A percentile compares a stretch with the other conserved stretches of the same genome.
phyloP scores from a whole-genome alignment of 2,888 invertebrate genomes.

The Lysandra coridon region DNA sequence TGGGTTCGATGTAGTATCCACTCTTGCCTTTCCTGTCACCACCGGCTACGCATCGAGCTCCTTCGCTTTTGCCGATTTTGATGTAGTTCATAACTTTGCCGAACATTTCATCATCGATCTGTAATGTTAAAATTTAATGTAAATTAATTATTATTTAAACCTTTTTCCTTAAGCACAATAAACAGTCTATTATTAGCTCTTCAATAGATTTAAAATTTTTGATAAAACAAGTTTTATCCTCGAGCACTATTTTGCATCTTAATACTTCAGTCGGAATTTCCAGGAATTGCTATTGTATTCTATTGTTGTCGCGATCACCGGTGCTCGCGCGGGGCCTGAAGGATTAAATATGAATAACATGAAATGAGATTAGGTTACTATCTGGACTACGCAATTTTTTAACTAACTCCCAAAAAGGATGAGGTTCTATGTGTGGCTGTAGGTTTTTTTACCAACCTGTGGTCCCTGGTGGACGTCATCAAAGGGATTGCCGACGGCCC shows the following conservation, averaged over 20 bases:
- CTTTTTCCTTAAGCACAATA: not conserved
- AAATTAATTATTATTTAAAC: not conserved
- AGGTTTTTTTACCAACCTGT: conserved; percentile 78
- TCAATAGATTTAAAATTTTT: no score
- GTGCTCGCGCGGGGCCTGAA: no score
- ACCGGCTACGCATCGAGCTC: conserved; percentile 89
- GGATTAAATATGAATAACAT: no score
- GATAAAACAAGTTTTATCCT: no score
- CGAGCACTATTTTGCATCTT: no score
- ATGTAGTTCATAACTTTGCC: conserved; percentile 88
- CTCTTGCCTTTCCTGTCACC: conserved; percentile 85
- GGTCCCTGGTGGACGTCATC: conserved; percentile 91
- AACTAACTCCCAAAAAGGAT: not conserved
- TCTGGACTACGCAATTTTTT: no score
- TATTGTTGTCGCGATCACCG: no score
- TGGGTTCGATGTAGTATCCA: conserved; percentile 90
- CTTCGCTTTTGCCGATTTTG: conserved; percentile 87
- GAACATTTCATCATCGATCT: conserved; percentile 88
- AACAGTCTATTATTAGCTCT: no score
- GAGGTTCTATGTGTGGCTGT: not conserved
- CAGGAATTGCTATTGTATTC: no score
- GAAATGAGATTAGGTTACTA: no score
- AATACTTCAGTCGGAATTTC: no score
- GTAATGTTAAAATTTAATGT: conserved; percentile 36
- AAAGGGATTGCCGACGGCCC: conserved; percentile 92